Percentiles rank a stretch among this genome's conserved stretches.
Evolutionary conservation across 2,113 vertebrate genomes (phyloP).

Genomic region (Leptobrachium leishanense): DNA sequence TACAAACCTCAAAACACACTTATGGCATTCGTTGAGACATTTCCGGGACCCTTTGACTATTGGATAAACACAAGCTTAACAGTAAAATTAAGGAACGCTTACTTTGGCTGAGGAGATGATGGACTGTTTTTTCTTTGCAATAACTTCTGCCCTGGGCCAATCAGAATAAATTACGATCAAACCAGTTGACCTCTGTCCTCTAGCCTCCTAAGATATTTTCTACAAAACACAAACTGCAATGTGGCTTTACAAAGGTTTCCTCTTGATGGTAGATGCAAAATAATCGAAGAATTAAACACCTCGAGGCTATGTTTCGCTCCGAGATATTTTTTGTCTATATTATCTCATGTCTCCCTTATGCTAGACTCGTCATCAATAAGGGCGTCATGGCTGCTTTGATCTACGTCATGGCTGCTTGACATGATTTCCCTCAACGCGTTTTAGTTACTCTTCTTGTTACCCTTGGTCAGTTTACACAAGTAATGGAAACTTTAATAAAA

Average conservation of each 20-base stretch:
- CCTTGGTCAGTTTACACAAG: too few species aligned
- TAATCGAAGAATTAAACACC: constrained; percentile 12
- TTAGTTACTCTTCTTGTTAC: too few species aligned
- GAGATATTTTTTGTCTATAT: constrained; percentile 49
- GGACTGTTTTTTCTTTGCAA: neutral
- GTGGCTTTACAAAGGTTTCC: constrained; percentile 18
- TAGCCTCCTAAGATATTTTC: constrained; percentile 19
- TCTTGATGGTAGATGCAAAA: constrained; percentile 1
- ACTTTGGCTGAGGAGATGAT: neutral
- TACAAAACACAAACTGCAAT: constrained; percentile 25
- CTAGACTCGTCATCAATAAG: constrained; percentile 1
- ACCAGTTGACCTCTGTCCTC: constrained; percentile 1
- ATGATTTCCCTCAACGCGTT: too few species aligned
- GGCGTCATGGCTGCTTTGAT: too few species aligned
- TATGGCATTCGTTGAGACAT: neutral
- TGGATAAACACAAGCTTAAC: too few species aligned
- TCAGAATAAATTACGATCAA: neutral
- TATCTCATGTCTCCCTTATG: neutral
- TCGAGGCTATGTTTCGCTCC: constrained; percentile 46
- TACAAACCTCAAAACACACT: constrained; percentile 3
- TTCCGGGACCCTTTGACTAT: neutral
- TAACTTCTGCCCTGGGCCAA: constrained; percentile 43
- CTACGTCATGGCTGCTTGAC: too few species aligned
- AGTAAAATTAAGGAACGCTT: neutral
- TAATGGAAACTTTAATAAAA: too few species aligned